Percentiles rank a stretch among this genome's conserved stretches.
Evolutionary conservation across 2,888 invertebrate species (phyloP).

Genomic region (Melanotus villosus): DNA sequence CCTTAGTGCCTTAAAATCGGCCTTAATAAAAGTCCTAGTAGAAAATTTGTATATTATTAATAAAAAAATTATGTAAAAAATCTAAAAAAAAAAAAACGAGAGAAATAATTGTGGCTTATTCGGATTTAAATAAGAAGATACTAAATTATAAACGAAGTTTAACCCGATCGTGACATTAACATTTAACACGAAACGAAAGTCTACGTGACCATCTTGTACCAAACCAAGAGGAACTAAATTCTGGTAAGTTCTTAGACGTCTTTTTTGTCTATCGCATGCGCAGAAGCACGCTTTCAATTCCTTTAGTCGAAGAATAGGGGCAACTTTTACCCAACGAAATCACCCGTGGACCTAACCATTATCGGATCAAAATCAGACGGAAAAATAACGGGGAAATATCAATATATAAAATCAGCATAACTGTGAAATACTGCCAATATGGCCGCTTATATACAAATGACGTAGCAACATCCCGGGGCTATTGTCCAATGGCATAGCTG

Average conservation of each 20-base stretch:
- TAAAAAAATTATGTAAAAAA: conserved; percentile 58
- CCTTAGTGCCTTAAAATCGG: conserved; percentile 69
- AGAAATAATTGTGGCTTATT: conserved; percentile 61
- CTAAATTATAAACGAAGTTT: conserved; percentile 40
- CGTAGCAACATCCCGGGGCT: conserved; percentile 43
- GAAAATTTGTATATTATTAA: conserved; percentile 66
- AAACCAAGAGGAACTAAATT: conserved; percentile 1
- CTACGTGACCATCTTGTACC: not conserved
- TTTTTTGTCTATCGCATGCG: conserved; percentile 12
- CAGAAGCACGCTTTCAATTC: not conserved
- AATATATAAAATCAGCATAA: conserved; percentile 7
- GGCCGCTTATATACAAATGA: conserved; percentile 55
- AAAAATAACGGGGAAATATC: not conserved
- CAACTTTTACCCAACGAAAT: no score
- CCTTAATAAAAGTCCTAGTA: conserved; percentile 64
- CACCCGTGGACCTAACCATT: no score
- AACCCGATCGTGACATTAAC: conserved; percentile 56
- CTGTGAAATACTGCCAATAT: conserved; percentile 50
- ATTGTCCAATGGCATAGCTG: conserved; percentile 46
- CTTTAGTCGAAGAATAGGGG: no score
- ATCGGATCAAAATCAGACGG: no score
- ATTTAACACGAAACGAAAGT: no score
- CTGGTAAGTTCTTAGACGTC: conserved; percentile 13
- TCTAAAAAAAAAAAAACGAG: conserved; percentile 60
- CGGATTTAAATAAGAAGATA: conserved; percentile 58